Conservation (phyloP, 64 coral and sea anemone species). For the Stylophora pistillata region DNA sequence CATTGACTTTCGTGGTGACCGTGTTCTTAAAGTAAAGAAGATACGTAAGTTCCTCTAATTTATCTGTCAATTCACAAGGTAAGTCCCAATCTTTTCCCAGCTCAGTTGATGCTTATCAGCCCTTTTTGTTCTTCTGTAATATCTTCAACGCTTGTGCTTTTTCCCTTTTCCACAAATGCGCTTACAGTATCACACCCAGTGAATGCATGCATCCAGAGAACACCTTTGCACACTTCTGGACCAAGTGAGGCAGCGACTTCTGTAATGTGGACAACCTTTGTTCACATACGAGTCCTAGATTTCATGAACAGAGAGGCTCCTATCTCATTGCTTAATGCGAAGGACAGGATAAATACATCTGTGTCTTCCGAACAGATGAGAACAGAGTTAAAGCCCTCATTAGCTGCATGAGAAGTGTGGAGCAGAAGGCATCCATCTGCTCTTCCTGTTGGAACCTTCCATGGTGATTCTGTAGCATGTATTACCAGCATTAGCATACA, state of each 20-base stretch:
- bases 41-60: no score
- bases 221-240: conserved; percentile 26
- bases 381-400: conserved; percentile 24
- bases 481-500: conserved; percentile 32
- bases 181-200: conserved; percentile 56
- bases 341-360: conserved; percentile 44
- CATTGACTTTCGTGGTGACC: conserved; percentile 28
- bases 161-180: conserved; percentile 22
- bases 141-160: conserved; percentile 16
- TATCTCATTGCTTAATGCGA: conserved; percentile 37
- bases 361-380: conserved; percentile 28
- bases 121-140: neutral
- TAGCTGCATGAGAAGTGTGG: conserved; percentile 25
- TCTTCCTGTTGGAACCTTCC: conserved; percentile 11
- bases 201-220: conserved; percentile 37
- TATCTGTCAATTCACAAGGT: no score
- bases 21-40: no score
- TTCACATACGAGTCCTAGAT: neutral
- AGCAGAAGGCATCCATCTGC: conserved; percentile 34
- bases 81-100: no score
- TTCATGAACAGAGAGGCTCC: conserved; percentile 6
- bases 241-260: neutral
- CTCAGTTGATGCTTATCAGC: neutral
- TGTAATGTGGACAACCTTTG: conserved; percentile 31
- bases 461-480: conserved; percentile 7